Conservation (phyloP, 2,113 vertebrate genomes). For the Gadus macrocephalus region DNA sequence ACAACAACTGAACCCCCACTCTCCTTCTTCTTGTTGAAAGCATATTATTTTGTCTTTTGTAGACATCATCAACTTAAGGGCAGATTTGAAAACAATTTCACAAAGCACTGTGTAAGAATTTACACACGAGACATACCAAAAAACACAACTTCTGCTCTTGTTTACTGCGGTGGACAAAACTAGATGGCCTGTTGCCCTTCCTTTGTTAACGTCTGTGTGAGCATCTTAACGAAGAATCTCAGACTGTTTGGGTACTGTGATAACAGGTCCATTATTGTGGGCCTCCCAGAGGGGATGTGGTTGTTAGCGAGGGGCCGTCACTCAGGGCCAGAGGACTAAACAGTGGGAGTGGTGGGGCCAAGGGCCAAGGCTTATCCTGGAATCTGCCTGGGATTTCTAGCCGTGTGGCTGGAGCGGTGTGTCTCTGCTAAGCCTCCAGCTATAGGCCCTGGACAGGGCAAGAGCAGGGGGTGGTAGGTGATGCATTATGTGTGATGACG, state of each 20-base stretch:
- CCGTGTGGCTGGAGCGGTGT: conserved; percentile 4
- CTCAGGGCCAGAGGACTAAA: conserved; percentile 15
- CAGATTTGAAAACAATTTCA: too few relatives aligned
- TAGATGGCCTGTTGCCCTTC: not conserved
- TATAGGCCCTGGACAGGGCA: conserved; percentile 6
- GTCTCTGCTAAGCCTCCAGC: conserved; percentile 1
- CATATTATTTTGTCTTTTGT: too few relatives aligned
- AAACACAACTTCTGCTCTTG: conserved; percentile 9
- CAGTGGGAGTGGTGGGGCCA: conserved; percentile 5
- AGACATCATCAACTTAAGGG: too few relatives aligned
- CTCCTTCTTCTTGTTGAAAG: too few relatives aligned
- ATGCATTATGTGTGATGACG: not conserved
- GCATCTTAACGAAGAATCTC: conserved; percentile 3
- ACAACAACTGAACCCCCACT: conserved; percentile 9
- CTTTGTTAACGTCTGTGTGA: conserved; percentile 19
- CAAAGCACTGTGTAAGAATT: too few relatives aligned
- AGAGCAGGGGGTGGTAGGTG: not conserved
- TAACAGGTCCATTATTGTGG: conserved; percentile 4
- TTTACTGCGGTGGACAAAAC: not conserved
- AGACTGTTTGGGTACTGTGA: conserved; percentile 21
- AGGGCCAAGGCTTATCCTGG: conserved; percentile 21
- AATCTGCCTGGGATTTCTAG: conserved; percentile 29
- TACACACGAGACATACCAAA: not conserved
- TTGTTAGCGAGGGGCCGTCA: conserved; percentile 12
- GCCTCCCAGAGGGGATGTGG: conserved; percentile 1